These are phyloP conservation scores for Seira musarum DNA, from an alignment of 2,888 invertebrate species.

Conservation along the genomic window DNA sequence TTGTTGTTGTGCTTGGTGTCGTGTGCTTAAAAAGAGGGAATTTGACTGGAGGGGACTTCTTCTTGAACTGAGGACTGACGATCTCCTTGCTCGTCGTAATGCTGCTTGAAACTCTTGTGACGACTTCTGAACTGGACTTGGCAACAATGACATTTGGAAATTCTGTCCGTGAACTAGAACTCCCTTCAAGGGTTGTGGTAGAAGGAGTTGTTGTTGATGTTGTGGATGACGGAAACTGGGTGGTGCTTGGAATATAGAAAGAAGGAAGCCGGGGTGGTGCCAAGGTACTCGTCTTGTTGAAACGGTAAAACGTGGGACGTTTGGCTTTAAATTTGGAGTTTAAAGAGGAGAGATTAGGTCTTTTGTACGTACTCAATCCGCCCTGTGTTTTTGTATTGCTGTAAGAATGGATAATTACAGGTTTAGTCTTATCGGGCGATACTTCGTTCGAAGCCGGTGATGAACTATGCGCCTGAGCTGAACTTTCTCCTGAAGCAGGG, in stretches of 20 bases:
- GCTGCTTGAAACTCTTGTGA: slow-evolving; percentile 44
- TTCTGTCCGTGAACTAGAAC: slow-evolving; percentile 15
- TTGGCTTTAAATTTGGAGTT: slow-evolving; percentile 65
- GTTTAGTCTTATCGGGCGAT: slow-evolving; percentile 60
- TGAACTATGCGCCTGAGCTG: background rate
- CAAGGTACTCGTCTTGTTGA: slow-evolving; percentile 63
- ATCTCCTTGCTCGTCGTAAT: slow-evolving; percentile 46
- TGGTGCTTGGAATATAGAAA: slow-evolving; percentile 65
- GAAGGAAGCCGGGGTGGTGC: slow-evolving; percentile 67
- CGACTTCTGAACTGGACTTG: slow-evolving; percentile 44
- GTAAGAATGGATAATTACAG: slow-evolving; percentile 68
- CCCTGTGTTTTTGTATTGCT: slow-evolving; percentile 67
- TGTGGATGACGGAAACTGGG: slow-evolving; percentile 43
- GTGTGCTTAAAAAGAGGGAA: slow-evolving; percentile 54
- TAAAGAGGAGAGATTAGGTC: slow-evolving; percentile 44
- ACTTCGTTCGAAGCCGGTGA: slow-evolving; percentile 46
- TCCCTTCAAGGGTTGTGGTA: slow-evolving; percentile 1
- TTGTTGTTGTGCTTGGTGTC: slow-evolving; percentile 46
- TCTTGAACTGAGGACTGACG: slow-evolving; percentile 33
- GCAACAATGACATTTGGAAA: slow-evolving; percentile 58
- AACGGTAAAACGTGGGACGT: slow-evolving; percentile 67
- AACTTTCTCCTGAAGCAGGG: slow-evolving; percentile 21
- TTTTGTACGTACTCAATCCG: slow-evolving; percentile 48
- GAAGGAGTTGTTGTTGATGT: slow-evolving; percentile 25
- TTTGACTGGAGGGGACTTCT: slow-evolving; percentile 40